phyloP scores from a whole-genome alignment of 1,140 invertebrate species.

The Aporrectodea caliginosa region DNA sequence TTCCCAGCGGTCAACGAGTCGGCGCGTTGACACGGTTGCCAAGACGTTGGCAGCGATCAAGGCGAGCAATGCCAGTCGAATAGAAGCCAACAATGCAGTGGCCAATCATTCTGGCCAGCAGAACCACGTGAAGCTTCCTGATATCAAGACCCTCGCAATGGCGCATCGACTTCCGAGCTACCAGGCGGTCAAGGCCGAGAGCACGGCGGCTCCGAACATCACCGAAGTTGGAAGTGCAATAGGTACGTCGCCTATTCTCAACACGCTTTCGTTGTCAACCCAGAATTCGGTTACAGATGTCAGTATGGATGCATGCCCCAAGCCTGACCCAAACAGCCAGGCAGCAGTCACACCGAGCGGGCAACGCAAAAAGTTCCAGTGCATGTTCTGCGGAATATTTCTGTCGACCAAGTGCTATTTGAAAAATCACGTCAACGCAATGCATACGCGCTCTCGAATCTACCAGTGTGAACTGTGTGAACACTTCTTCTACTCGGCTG shows the following conservation, averaged over 20 bases:
- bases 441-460: constrained; percentile 30
- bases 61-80: not conserved
- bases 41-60: constrained; percentile 21
- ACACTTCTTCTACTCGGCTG: constrained; percentile 29
- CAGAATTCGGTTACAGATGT: not conserved
- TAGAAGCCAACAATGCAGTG: constrained; percentile 8
- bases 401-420: constrained; percentile 34
- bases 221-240: not conserved
- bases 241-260: not conserved
- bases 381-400: constrained; percentile 35
- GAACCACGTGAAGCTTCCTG: constrained; percentile 20
- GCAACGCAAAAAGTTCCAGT: constrained; percentile 30
- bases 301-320: not conserved
- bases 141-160: constrained; percentile 24
- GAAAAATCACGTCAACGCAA: constrained; percentile 33
- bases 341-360: not conserved
- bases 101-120: not conserved
- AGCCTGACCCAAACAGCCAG: not conserved
- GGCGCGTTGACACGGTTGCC: constrained; percentile 17
- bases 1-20: not conserved
- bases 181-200: not conserved
- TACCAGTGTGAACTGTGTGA: constrained; percentile 31
- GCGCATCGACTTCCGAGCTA: constrained; percentile 21
- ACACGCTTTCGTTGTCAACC: not conserved
- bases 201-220: not conserved